Percentiles rank a stretch among this genome's conserved stretches.
Evolutionary conservation across 2,113 vertebrate species (phyloP).

Genomic region (Ammodytes dubius): DNA sequence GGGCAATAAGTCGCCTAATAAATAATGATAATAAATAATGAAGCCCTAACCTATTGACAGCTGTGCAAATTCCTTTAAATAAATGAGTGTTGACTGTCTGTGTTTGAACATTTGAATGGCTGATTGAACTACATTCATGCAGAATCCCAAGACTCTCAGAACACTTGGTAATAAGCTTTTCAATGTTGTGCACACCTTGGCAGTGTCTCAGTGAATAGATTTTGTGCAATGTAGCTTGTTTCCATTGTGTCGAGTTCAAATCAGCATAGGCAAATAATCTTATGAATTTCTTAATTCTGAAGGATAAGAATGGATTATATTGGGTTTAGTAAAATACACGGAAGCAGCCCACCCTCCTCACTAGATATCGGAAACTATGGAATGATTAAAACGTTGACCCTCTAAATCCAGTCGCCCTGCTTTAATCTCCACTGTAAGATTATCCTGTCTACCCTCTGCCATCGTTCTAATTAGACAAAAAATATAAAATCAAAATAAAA

Average conservation of each 20-base stretch:
- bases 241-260: conserved; percentile 6
- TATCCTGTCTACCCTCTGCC: conserved; percentile 5
- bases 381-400: conserved; percentile 56
- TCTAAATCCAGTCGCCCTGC: conserved; percentile 25
- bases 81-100: neutral
- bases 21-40: neutral
- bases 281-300: conserved; percentile 44
- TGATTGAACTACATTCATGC: neutral
- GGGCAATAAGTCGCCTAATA: too few relatives aligned
- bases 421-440: conserved; percentile 41
- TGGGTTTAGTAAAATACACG: conserved; percentile 41
- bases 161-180: neutral
- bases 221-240: neutral
- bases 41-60: neutral
- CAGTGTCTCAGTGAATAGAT: neutral
- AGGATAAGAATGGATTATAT: conserved; percentile 67
- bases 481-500: neutral
- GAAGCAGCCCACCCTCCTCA: conserved; percentile 33
- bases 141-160: neutral
- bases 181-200: neutral
- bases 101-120: neutral
- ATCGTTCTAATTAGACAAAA: conserved; percentile 31
- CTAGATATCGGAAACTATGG: conserved; percentile 41
- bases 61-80: neutral
- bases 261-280: conserved; percentile 36